Conservation (phyloP, 1,140 invertebrate species). For the Drosophila saltans region DNA sequence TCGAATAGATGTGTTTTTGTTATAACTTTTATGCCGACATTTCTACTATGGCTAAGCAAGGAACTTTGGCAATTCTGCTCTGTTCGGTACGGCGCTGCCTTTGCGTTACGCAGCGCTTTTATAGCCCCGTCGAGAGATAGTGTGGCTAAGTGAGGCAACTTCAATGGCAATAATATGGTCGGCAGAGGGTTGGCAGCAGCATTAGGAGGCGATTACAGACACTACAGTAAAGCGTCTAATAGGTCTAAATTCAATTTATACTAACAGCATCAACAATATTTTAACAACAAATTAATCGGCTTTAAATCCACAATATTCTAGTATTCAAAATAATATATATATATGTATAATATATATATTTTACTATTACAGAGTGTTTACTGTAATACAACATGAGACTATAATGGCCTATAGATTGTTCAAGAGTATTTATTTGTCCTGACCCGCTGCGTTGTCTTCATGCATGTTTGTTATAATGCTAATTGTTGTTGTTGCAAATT, state of each 20-base stretch:
- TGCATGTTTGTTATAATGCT: neutral
- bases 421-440: conserved; percentile 29
- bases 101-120: conserved; percentile 17
- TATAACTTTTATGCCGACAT: neutral
- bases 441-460: neutral
- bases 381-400: neutral
- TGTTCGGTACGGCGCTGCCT: neutral
- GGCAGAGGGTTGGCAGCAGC: neutral
- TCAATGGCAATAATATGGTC: neutral
- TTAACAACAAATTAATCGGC: no score
- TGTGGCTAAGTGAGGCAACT: conserved; percentile 25
- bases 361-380: neutral
- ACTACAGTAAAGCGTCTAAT: neutral
- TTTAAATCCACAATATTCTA: no score
- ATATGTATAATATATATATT: neutral
- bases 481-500: conserved; percentile 26
- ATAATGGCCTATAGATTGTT: neutral
- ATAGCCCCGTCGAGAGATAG: conserved; percentile 46
- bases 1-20: neutral
- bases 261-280: neutral
- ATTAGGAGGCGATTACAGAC: neutral
- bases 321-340: no score
- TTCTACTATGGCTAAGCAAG: neutral
- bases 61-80: conserved; percentile 1
- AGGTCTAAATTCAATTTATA: neutral